Base-by-base conservation (phyloP, 2,888 invertebrate species). In the Cerceris rybyensis region DNA sequence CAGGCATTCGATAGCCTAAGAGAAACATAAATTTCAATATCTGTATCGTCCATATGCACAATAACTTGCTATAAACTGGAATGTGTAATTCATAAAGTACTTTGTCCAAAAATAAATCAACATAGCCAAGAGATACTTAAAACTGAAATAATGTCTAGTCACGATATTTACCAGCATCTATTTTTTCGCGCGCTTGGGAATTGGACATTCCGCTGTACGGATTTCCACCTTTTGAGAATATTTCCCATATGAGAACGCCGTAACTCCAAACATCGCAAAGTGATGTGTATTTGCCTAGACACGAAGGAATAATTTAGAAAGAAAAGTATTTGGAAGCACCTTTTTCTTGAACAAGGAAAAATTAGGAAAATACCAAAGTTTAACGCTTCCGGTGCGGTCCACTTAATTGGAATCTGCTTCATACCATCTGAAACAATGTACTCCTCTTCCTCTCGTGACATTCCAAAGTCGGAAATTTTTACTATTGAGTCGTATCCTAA, bases 361-460 rank as follows among this genome's bases (percentile, higher is more conserved):
- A n/a, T 50, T 46, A n/a, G 41, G 43, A 0, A 70, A 92, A 93
- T 92, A 95, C 98, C 98, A 92, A 97, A 98, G 93, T 98, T 98
- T 11, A 98, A 94, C 2, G 98, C 98, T 93, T 98, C 98, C 0
- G 99, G 99, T 2, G 98, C 98, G 0, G 98, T 99, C 99, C 99
- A 99, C 93, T 99, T 99, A 78, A 99, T 98, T 0, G 99, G 98
- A 87, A 99, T 98, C 94, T 98, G 98, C 93, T 99, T 98, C 97
- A 98, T 98, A 49, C 98, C 98, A 86, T 98, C 98, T 4, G 98
- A 98, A 55, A 98, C 98, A 78, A 97, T 98, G 88, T 99, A 99
- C 92, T 98, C 98, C 92, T 98, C 98, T 91, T 98, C 98, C 92
- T 98, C 98, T 42, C 98, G 93, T 0, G 98, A 98, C 98, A 99